A percentile compares a stretch with the other conserved stretches of the same genome.
Evolutionary conservation across 2,113 vertebrate species (phyloP).

Genomic region (Hemichromis elongatus): DNA sequence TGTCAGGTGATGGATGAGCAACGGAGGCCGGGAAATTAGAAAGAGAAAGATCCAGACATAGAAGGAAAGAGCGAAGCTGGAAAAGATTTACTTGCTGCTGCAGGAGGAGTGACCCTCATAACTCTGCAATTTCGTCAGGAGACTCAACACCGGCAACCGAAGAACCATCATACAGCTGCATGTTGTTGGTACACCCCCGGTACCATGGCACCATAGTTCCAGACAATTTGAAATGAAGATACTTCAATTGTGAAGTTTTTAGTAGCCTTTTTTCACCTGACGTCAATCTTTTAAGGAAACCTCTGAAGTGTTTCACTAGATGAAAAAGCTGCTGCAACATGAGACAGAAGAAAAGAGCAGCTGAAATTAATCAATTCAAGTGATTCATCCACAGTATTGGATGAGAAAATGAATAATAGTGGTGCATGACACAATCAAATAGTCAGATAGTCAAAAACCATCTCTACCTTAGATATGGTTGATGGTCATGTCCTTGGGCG

Average conservation of each 20-base stretch:
- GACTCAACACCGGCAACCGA: background rate
- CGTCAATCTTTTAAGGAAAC: background rate
- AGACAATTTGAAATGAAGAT: background rate
- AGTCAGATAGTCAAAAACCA: background rate
- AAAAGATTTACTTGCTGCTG: background rate
- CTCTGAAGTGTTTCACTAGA: background rate
- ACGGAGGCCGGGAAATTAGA: constrained; percentile 28
- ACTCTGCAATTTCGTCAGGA: constrained; percentile 4
- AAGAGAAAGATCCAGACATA: constrained; percentile 1
- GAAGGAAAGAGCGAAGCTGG: background rate
- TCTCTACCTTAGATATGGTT: background rate
- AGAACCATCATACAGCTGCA: background rate
- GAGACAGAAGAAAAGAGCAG: background rate
- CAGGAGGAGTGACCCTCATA: background rate
- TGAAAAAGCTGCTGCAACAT: background rate
- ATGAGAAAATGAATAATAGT: background rate
- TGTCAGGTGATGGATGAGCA: constrained; percentile 50
- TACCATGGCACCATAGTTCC: background rate
- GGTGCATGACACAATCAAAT: background rate
- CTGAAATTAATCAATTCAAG: too few relatives aligned
- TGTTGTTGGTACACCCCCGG: background rate
- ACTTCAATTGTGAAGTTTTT: background rate
- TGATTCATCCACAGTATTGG: background rate
- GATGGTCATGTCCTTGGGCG: background rate
- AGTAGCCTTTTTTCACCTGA: background rate